Conservation (phyloP, 2,113 vertebrate genomes). For the Megalops atlanticus region DNA sequence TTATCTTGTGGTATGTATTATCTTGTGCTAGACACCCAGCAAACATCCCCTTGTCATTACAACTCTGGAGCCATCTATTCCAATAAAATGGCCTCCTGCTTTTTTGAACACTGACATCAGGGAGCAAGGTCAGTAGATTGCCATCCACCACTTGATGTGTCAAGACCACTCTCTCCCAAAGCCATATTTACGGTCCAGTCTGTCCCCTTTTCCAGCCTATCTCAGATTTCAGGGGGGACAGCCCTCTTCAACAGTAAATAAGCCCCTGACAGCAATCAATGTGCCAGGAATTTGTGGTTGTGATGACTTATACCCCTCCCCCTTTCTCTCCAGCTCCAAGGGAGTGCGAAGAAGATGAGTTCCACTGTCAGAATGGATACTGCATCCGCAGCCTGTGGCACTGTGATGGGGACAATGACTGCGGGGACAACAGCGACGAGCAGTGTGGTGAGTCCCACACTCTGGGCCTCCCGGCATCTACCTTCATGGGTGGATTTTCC, state of each 20-base stretch:
- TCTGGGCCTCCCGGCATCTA: background rate
- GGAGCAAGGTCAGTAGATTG: background rate
- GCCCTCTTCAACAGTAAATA: background rate
- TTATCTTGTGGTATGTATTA: too few species aligned
- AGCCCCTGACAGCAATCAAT: background rate
- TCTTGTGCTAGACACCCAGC: background rate
- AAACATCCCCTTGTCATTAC: background rate
- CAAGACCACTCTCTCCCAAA: background rate
- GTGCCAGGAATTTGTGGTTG: background rate
- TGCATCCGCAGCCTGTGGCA: constrained; percentile 98
- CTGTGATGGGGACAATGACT: constrained; percentile 97
- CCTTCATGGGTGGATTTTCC: background rate
- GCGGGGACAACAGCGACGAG: constrained; percentile 96
- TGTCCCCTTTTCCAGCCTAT: background rate
- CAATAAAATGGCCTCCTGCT: too few species aligned
- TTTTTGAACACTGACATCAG: too few species aligned
- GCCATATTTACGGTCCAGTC: constrained; percentile 8
- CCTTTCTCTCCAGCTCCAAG: constrained; percentile 79
- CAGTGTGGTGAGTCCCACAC: constrained; percentile 83
- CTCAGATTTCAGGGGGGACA: background rate
- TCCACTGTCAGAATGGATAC: constrained; percentile 98
- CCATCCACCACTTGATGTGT: background rate
- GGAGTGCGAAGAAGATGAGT: constrained; percentile 97
- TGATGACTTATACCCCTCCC: constrained; percentile 14
- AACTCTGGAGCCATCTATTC: background rate